Conservation (phyloP, 2,888 invertebrate species). For the Patella ulyssiponensis region DNA sequence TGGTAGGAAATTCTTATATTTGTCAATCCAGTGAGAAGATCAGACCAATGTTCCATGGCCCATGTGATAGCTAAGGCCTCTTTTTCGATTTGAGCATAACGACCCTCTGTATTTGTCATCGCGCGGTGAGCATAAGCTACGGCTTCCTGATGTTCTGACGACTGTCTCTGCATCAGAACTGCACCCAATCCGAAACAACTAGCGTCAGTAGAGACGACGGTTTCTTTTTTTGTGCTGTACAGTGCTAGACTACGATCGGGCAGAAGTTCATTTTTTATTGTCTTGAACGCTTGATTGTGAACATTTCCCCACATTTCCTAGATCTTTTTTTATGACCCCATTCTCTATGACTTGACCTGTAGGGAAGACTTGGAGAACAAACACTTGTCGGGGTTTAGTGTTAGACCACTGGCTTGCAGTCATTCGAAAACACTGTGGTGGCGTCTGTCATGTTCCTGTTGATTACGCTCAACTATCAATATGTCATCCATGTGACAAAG, state of each 20-base stretch:
- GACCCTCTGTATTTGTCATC: too few species aligned
- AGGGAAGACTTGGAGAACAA: constrained; percentile 23
- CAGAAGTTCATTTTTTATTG: background rate
- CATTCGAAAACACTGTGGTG: constrained; percentile 6
- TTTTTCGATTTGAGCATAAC: background rate
- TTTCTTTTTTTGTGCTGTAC: background rate
- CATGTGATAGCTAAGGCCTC: too few species aligned
- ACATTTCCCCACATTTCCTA: background rate
- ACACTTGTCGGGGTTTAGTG: constrained; percentile 35
- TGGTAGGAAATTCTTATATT: background rate
- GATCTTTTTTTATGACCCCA: constrained; percentile 26
- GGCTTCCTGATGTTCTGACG: background rate
- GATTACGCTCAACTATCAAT: constrained; percentile 22
- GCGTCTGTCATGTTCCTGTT: constrained; percentile 25
- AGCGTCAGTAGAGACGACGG: background rate
- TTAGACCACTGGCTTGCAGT: constrained; percentile 24
- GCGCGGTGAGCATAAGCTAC: background rate
- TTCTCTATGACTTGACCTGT: constrained; percentile 33
- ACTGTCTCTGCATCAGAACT: background rate
- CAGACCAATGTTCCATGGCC: too few species aligned
- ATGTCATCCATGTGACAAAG: constrained; percentile 42
- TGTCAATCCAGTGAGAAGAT: background rate
- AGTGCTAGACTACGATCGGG: background rate
- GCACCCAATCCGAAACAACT: background rate
- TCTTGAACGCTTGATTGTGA: background rate